A percentile compares a stretch with the other conserved stretches of the same genome.
Conservation (phyloP, 2,888 invertebrate species). For the Eupithecia pulchellata region DNA sequence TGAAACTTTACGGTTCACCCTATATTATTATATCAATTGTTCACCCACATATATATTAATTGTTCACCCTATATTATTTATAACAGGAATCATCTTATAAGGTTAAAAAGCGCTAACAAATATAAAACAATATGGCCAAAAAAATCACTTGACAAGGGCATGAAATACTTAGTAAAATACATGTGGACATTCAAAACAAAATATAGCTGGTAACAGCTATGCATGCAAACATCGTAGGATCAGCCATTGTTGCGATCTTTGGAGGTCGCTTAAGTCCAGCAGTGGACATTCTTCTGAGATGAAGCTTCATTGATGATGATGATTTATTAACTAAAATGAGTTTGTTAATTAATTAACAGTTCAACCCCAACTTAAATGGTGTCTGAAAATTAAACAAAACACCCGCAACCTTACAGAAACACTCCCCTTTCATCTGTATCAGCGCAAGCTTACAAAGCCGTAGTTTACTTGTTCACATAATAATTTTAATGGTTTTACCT, state of each 20-base stretch:
- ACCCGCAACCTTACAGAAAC: slow-evolving; percentile 29
- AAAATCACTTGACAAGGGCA: neutral
- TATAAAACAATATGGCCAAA: too few relatives aligned
- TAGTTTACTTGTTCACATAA: slow-evolving; percentile 41
- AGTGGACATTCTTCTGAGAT: neutral
- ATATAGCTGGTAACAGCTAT: neutral
- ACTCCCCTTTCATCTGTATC: slow-evolving; percentile 37
- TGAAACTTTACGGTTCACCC: neutral
- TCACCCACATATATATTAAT: too few relatives aligned
- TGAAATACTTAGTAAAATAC: too few relatives aligned
- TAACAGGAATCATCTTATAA: too few relatives aligned
- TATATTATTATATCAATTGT: too few relatives aligned
- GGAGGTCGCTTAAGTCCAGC: too few relatives aligned
- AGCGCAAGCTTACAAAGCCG: slow-evolving; percentile 43
- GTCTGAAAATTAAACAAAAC: slow-evolving; percentile 20
- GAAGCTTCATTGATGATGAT: neutral
- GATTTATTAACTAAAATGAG: neutral
- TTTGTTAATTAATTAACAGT: slow-evolving; percentile 2
- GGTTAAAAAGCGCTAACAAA: too few relatives aligned
- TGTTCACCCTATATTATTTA: too few relatives aligned
- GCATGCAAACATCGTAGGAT: neutral
- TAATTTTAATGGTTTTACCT: slow-evolving; percentile 44
- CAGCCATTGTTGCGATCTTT: neutral
- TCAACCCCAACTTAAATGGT: slow-evolving; percentile 5
- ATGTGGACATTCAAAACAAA: neutral